Evolutionary conservation across 2,113 vertebrate genomes (phyloP).

Genomic region (Chrysochloris asiatica): DNA sequence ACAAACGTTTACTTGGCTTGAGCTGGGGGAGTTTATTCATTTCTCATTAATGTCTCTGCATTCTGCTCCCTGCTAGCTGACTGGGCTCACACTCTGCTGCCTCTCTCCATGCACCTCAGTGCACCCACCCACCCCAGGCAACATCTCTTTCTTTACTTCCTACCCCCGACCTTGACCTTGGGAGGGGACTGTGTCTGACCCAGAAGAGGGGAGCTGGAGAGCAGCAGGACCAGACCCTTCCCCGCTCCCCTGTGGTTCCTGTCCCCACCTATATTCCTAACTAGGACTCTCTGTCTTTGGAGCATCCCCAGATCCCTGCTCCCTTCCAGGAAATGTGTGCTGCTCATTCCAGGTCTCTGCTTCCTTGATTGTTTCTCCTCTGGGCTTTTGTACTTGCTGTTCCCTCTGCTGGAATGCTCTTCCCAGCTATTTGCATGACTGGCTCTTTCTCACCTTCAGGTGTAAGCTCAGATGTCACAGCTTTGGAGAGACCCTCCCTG

Average conservation of each 20-base stretch:
- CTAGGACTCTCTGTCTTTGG: background rate
- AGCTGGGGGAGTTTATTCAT: conserved; percentile 50
- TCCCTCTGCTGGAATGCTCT: background rate
- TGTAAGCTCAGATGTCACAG: background rate
- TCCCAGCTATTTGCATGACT: background rate
- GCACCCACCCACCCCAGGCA: background rate
- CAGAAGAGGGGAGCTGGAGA: background rate
- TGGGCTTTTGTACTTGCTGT: background rate
- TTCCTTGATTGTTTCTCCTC: background rate
- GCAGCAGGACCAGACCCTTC: background rate
- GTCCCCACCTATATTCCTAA: background rate
- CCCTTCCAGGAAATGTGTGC: background rate
- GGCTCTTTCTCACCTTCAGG: background rate
- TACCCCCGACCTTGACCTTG: background rate
- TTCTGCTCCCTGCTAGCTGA: background rate
- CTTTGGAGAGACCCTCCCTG: background rate
- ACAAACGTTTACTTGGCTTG: conserved; percentile 53
- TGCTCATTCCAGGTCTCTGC: accelerated
- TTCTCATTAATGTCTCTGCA: conserved; percentile 39
- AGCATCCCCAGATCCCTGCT: background rate
- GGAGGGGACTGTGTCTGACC: background rate
- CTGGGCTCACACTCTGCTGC: background rate
- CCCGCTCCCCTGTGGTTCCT: background rate
- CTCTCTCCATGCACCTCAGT: background rate
- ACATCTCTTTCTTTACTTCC: background rate